Evolutionary conservation across 2,888 invertebrate species (phyloP).

Genomic region (Agrotis puta): DNA sequence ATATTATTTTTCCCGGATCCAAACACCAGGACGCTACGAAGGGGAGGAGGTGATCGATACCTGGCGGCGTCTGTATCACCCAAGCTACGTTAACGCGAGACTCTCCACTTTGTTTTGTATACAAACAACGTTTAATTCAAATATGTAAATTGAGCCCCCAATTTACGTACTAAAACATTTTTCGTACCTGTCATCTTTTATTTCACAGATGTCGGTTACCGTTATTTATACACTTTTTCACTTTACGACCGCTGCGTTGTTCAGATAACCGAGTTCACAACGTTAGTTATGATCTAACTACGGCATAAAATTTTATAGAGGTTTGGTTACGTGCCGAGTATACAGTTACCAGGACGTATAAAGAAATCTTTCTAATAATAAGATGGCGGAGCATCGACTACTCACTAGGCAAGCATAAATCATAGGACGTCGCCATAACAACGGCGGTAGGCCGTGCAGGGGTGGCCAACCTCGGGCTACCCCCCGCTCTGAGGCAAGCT

Average conservation of each 20-base stretch:
- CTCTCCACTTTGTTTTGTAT: constrained; percentile 57
- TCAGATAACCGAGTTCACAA: constrained; percentile 60
- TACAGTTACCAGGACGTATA: constrained; percentile 38
- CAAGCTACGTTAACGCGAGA: constrained; percentile 28
- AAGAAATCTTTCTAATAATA: constrained; percentile 58
- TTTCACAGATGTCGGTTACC: constrained; percentile 56
- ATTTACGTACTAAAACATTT: constrained; percentile 46
- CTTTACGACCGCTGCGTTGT: constrained; percentile 51
- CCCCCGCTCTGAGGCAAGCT: constrained; percentile 72
- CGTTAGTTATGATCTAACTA: constrained; percentile 59
- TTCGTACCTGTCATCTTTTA: constrained; percentile 44
- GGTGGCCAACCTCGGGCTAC: constrained; percentile 72
- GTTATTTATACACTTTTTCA: constrained; percentile 61
- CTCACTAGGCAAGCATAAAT: constrained; percentile 84
- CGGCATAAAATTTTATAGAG: constrained; percentile 58
- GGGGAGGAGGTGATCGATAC: constrained; percentile 62
- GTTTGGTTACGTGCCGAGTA: constrained; percentile 50
- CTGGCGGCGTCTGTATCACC: constrained; percentile 51
- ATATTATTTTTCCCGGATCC: constrained; percentile 56
- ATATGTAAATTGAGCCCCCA: constrained; percentile 44
- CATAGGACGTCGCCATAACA: constrained; percentile 83
- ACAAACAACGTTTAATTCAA: constrained; percentile 59
- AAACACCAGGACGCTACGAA: constrained; percentile 56
- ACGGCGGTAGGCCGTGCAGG: constrained; percentile 74
- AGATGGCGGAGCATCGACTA: constrained; percentile 56